Percentiles rank a stretch among this genome's conserved stretches.
Conservation (phyloP, 2,888 invertebrate species). For the Tortrix viridana region DNA sequence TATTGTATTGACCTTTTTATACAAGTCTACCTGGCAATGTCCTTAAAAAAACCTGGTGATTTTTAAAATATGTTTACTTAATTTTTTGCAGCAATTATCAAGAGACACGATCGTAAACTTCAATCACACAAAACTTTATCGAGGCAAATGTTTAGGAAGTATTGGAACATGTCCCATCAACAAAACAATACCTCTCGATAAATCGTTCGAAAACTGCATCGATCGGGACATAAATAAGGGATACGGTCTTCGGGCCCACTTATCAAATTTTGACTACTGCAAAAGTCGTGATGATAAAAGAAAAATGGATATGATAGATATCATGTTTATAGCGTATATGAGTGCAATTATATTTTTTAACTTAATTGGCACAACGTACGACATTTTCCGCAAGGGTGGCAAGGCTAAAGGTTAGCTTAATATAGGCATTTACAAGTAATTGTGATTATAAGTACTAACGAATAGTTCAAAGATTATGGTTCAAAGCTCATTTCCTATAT, state of each 20-base stretch:
- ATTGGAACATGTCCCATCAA: slow-evolving; percentile 24
- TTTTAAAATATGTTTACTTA: too few species aligned
- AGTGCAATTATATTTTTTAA: slow-evolving; percentile 27
- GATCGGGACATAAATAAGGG: slow-evolving; percentile 19
- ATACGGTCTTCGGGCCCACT: slow-evolving; percentile 29
- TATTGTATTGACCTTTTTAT: neutral
- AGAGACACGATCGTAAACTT: slow-evolving; percentile 27
- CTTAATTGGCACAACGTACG: slow-evolving; percentile 32
- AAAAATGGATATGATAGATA: slow-evolving; percentile 28
- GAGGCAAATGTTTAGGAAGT: slow-evolving; percentile 35
- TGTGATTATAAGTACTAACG: slow-evolving; percentile 22
- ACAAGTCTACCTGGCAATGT: neutral
- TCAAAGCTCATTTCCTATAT: slow-evolving; percentile 8
- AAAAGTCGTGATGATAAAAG: slow-evolving; percentile 26
- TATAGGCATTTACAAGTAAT: slow-evolving; percentile 5
- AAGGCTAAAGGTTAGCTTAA: slow-evolving; percentile 33
- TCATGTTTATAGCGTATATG: slow-evolving; percentile 27
- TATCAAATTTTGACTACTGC: slow-evolving; percentile 31
- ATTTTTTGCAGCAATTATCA: slow-evolving; percentile 30
- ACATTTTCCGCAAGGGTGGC: slow-evolving; percentile 24
- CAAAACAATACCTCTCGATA: slow-evolving; percentile 13
- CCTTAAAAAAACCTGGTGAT: too few species aligned
- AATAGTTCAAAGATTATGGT: slow-evolving; percentile 25
- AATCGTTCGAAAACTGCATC: slow-evolving; percentile 36
- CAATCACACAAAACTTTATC: slow-evolving; percentile 35